Percentiles rank a stretch among this genome's conserved stretches.
These are phyloP conservation scores for Oreotragus oreotragus DNA, from an alignment of 2,113 vertebrate species.

Conservation along the genomic window DNA sequence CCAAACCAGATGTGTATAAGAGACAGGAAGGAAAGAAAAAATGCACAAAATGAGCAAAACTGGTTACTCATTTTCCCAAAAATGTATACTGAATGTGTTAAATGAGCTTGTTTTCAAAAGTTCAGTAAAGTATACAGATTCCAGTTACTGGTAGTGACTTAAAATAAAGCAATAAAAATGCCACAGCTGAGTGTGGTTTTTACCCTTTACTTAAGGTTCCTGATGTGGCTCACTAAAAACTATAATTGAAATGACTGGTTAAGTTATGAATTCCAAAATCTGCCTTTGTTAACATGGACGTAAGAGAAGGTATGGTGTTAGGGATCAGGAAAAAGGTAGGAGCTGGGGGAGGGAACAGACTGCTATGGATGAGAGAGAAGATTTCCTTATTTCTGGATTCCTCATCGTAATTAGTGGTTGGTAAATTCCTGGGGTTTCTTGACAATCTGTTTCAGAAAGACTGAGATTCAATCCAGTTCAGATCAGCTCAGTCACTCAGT, in stretches of 20 bases:
- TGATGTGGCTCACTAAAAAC: slow-evolving; percentile 43
- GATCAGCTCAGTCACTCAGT: too few relatives aligned
- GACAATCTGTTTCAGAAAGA: slow-evolving; percentile 6
- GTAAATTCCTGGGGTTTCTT: neutral
- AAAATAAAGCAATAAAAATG: slow-evolving; percentile 59
- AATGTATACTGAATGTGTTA: slow-evolving; percentile 26
- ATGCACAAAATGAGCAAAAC: slow-evolving; percentile 17
- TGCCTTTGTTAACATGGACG: neutral
- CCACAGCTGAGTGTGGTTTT: slow-evolving; percentile 13
- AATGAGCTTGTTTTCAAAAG: slow-evolving; percentile 44
- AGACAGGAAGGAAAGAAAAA: too few relatives aligned
- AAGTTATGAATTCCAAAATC: neutral
- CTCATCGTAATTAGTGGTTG: neutral
- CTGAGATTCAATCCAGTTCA: neutral
- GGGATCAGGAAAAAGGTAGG: neutral
- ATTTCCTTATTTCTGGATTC: neutral
- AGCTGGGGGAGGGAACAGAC: neutral
- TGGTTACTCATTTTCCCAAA: slow-evolving; percentile 28
- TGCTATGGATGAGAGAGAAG: neutral
- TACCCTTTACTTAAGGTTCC: neutral
- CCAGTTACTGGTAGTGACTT: slow-evolving; percentile 53
- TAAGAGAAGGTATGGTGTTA: neutral
- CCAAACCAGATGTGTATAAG: too few relatives aligned
- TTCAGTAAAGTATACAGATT: slow-evolving; percentile 30
- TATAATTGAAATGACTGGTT: slow-evolving; percentile 53